Conservation (phyloP, 2,797 vertebrate species). For the Enteromius trimaculatus region DNA sequence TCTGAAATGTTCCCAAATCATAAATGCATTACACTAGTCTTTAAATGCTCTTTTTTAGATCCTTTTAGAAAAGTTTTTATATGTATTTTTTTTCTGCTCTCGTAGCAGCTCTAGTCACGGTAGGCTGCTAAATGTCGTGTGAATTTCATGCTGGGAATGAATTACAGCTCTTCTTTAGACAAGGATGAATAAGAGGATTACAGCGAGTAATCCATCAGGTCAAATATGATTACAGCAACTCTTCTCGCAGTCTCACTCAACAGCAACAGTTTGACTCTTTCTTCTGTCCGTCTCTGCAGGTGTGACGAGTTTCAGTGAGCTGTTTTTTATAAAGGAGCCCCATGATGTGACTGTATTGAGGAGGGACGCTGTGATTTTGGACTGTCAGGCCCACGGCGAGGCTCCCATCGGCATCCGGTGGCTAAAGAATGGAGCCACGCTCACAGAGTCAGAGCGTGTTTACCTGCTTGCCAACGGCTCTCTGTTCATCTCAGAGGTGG, state of each 20-base stretch:
- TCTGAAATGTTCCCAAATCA: not conserved
- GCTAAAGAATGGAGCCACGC: constrained; percentile 88
- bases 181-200: constrained; percentile 68
- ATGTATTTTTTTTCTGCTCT: not conserved
- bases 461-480: constrained; percentile 88
- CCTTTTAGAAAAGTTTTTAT: not conserved
- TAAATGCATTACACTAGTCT: not conserved
- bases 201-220: constrained; percentile 59
- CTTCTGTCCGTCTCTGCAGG: constrained; percentile 70
- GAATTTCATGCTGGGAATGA: constrained; percentile 50
- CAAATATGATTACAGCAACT: constrained; percentile 57
- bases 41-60: not conserved
- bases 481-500: constrained; percentile 89
- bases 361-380: constrained; percentile 86
- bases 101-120: not conserved
- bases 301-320: constrained; percentile 88
- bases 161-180: constrained; percentile 53
- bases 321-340: constrained; percentile 93
- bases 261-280: not conserved
- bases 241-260: not conserved
- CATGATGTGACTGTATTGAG: constrained; percentile 84
- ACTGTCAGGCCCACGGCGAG: constrained; percentile 93
- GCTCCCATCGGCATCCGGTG: constrained; percentile 86
- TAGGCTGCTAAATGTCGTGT: constrained; percentile 21
- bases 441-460: constrained; percentile 85